Conservation (phyloP, 1,140 invertebrate genomes). For the Galendromus occidentalis region DNA sequence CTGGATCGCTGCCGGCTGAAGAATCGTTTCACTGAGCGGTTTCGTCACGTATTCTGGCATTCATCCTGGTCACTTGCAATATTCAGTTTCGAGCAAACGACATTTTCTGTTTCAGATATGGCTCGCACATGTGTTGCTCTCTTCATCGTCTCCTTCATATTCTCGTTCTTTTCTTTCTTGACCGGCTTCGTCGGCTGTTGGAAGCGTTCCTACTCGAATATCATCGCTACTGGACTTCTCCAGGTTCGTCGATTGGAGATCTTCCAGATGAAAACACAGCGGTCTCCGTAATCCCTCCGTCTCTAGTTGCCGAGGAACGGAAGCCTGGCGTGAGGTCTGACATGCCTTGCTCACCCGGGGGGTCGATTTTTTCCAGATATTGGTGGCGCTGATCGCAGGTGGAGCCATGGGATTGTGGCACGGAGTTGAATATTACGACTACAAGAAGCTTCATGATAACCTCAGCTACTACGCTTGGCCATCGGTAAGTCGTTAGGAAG, state of each 20-base stretch:
- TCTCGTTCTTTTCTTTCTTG: slow-evolving; percentile 76
- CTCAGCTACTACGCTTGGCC: slow-evolving; percentile 70
- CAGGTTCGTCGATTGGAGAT: slow-evolving; percentile 43
- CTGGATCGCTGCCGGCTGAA: no score
- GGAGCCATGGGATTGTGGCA: slow-evolving; percentile 87
- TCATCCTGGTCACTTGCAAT: no score
- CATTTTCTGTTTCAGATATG: slow-evolving; percentile 46
- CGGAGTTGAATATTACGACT: slow-evolving; percentile 82
- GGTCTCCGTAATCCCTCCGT: no score
- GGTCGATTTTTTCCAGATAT: slow-evolving; percentile 21
- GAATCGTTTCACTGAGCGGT: no score
- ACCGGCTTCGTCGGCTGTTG: slow-evolving; percentile 77
- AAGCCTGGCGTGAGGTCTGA: no score
- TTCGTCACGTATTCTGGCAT: no score
- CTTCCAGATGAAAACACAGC: no score
- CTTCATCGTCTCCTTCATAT: slow-evolving; percentile 69
- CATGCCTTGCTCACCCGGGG: no score
- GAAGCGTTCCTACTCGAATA: slow-evolving; percentile 72
- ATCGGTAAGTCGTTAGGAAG: slow-evolving; percentile 41
- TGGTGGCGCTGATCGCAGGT: slow-evolving; percentile 56
- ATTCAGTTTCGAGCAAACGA: no score
- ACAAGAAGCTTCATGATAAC: slow-evolving; percentile 72
- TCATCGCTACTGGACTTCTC: slow-evolving; percentile 73
- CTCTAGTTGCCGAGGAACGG: no score
- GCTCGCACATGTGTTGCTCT: slow-evolving; percentile 70